These are phyloP conservation scores for Odontothrips loti DNA, from an alignment of 2,888 invertebrate species.

Conservation along the genomic window DNA sequence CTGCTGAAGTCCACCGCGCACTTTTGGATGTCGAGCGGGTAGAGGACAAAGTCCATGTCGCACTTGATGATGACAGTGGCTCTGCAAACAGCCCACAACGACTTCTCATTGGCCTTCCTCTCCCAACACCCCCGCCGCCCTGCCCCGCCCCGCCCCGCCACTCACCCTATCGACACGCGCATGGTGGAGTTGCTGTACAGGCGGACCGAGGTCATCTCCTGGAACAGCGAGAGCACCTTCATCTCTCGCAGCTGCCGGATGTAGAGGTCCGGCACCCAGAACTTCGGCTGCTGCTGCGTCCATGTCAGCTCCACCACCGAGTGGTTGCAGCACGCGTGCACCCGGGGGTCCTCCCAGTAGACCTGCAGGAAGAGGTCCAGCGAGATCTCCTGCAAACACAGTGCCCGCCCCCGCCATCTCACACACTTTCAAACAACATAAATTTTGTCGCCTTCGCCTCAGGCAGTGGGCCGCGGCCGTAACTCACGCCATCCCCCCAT, in stretches of 20 bases:
- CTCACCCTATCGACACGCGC: constrained; percentile 62
- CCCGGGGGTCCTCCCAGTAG: constrained; percentile 57
- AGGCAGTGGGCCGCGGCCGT: neutral
- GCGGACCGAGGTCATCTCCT: constrained; percentile 60
- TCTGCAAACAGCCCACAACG: constrained; percentile 45
- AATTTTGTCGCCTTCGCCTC: neutral
- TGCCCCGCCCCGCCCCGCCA: constrained; percentile 37
- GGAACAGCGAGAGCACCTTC: constrained; percentile 57
- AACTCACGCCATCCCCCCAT: neutral
- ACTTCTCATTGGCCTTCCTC: too few species aligned
- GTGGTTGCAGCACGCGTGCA: constrained; percentile 45
- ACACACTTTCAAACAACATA: constrained; percentile 1
- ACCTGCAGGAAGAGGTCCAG: constrained; percentile 61
- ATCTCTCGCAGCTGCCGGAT: constrained; percentile 61
- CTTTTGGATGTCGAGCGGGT: constrained; percentile 60
- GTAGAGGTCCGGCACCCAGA: constrained; percentile 62
- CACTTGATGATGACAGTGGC: constrained; percentile 62
- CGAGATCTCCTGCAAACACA: constrained; percentile 55
- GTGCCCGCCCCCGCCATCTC: neutral
- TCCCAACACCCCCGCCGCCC: too few species aligned
- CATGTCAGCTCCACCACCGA: constrained; percentile 46
- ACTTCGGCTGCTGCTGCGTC: constrained; percentile 41
- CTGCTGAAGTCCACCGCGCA: constrained; percentile 62
- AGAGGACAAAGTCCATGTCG: constrained; percentile 62
- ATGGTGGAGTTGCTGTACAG: constrained; percentile 60